Conservation (phyloP, 2,113 vertebrate genomes). For the Equus przewalskii region DNA sequence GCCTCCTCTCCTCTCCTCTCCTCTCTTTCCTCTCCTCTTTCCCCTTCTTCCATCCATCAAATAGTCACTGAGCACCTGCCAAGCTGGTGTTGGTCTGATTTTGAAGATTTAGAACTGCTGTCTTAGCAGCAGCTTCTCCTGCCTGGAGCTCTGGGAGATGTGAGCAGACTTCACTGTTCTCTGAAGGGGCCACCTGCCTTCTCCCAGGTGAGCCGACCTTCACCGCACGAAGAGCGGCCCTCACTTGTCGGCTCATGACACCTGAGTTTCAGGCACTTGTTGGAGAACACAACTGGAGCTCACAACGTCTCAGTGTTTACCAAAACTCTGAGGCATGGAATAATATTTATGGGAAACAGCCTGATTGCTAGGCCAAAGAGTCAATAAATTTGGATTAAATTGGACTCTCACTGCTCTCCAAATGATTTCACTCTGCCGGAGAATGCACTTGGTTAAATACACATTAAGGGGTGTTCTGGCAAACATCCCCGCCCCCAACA, state of each 20-base stretch:
- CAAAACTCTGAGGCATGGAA: neutral
- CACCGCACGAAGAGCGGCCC: neutral
- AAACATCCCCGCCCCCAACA: rapidly evolving
- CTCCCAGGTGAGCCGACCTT: neutral
- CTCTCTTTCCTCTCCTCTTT: neutral
- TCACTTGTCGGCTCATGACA: neutral
- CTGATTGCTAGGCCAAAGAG: neutral
- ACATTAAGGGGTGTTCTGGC: neutral
- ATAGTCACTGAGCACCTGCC: neutral
- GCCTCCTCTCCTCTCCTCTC: neutral
- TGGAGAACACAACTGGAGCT: neutral
- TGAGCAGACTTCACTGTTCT: neutral
- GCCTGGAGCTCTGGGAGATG: neutral
- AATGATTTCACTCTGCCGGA: neutral
- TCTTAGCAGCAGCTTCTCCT: neutral
- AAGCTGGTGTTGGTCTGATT: neutral
- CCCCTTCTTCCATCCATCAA: neutral
- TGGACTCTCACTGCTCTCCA: neutral
- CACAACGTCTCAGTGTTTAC: neutral
- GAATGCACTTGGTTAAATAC: neutral
- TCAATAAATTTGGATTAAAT: neutral
- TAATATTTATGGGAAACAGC: neutral
- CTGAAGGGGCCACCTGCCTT: rapidly evolving
- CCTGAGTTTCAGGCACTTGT: neutral
- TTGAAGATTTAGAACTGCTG: neutral